Evolutionary conservation across 2,113 vertebrate species (phyloP), one percentile per base, ranked within the genome.

Genomic region (Microtus ochrogaster): DNA sequence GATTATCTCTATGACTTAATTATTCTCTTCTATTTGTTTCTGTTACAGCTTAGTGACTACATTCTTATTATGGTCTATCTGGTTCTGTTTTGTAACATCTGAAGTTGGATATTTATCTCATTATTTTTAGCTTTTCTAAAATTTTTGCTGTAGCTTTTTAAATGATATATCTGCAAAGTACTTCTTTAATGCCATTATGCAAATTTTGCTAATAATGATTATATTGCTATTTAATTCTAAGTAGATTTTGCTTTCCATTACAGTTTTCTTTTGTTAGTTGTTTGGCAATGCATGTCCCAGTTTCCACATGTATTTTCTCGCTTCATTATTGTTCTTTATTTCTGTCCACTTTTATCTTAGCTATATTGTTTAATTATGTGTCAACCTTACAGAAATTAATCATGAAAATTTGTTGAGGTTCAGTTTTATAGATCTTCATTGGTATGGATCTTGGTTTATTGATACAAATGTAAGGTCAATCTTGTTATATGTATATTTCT

Each of bases 221-320:
- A 39, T 39, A 90, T 79, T 85, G 44, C 47, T n/a, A 72, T 44
- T 90, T 70, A 77, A 26, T 92, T 88, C 74, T 26, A 85, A 90
- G 41, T 55, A 52, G 7, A 93, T 73, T 90, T 63, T 85, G 14
- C 28, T 90, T 77, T 86, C 44, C 12, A 9, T 72, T 90, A 44
- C 49, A 63, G 36, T 90, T 93, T 73, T 73, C 7, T 8, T 85
- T 70, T 28, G 52, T 24, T 70, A 19, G 30, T 19, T 93, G 58
- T 74, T 68, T 89, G 26, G 21, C 39, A 88, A 76, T 14, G 36
- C 52, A 6, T 49, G 49, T 65, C 19, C 47, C 55, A 78, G 49
- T 41, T 68, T 36, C 9, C 19, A 49, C 14, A 41, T 72, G 3
- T 28, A 10, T 76, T 74, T 63, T 92, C 13, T 82, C 36, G 24